Percentiles rank a stretch among this genome's conserved stretches.
These are phyloP conservation scores for Steinernema carpocapsae DNA, from an alignment of 2,888 invertebrate genomes.

Conservation along the genomic window DNA sequence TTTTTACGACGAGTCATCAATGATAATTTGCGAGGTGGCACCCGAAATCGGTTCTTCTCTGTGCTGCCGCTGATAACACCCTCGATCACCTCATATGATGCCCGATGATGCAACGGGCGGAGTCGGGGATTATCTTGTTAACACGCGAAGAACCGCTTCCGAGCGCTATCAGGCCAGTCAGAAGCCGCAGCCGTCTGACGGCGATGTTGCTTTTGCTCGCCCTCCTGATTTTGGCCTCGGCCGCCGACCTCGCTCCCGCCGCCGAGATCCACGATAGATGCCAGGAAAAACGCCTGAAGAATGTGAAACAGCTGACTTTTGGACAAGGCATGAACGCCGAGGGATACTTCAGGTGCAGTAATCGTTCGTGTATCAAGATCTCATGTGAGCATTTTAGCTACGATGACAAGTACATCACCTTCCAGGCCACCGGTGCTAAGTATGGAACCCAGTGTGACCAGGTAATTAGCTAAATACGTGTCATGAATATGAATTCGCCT, in stretches of 20 bases:
- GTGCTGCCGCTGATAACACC: too few relatives aligned
- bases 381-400: slow-evolving; percentile 48
- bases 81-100: neutral
- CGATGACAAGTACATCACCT: slow-evolving; percentile 59
- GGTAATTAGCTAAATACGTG: slow-evolving; percentile 37
- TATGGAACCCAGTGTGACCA: slow-evolving; percentile 63
- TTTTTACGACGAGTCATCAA: too few relatives aligned
- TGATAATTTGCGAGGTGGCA: too few relatives aligned
- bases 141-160: neutral
- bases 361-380: neutral
- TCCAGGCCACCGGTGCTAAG: slow-evolving; percentile 57
- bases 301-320: slow-evolving; percentile 65
- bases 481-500: neutral
- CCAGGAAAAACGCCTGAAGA: slow-evolving; percentile 55
- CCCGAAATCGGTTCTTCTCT: neutral
- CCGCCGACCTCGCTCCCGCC: neutral
- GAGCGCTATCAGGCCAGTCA: neutral
- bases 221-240: neutral
- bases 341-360: slow-evolving; percentile 59
- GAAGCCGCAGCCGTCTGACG: neutral
- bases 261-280: slow-evolving; percentile 58
- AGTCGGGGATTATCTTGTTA: slow-evolving; percentile 36
- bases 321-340: slow-evolving; percentile 64
- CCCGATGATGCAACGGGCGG: slow-evolving; percentile 24
- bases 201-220: neutral